Percentiles rank a stretch among this genome's conserved stretches.
phyloP scores from a whole-genome alignment of 1,140 invertebrate species.

The Hestina assimilis region DNA sequence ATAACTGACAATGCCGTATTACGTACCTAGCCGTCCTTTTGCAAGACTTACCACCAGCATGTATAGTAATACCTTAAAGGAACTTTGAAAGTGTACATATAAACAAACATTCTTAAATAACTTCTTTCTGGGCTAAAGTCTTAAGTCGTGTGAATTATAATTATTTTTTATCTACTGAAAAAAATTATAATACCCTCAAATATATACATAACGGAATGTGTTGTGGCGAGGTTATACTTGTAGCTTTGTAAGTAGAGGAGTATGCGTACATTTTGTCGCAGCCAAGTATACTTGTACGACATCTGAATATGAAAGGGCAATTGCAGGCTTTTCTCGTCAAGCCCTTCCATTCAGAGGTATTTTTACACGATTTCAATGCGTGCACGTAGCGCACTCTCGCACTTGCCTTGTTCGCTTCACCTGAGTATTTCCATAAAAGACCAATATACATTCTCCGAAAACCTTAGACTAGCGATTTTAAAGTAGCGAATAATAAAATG shows the following conservation, averaged over 20 bases:
- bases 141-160: too few species aligned
- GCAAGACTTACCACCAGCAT: too few species aligned
- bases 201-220: too few species aligned
- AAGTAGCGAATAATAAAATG: not conserved
- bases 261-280: constrained; percentile 1
- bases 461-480: not conserved
- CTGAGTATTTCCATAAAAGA: constrained; percentile 8
- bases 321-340: constrained; percentile 8
- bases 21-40: too few species aligned
- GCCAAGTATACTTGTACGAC: constrained; percentile 1
- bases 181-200: too few species aligned
- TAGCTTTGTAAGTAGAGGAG: not conserved
- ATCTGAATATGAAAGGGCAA: constrained; percentile 18
- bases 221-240: not conserved
- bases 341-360: constrained; percentile 9
- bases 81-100: too few species aligned
- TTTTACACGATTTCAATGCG: constrained; percentile 21
- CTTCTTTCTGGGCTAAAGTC: too few species aligned
- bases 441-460: not conserved
- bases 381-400: not conserved
- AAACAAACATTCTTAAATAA: too few species aligned
- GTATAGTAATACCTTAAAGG: too few species aligned
- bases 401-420: not conserved
- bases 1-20: too few species aligned
- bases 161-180: too few species aligned